Base-by-base conservation (phyloP, 2,113 vertebrate genomes). In the Sinocyclocheilus anshuiensis region DNA sequence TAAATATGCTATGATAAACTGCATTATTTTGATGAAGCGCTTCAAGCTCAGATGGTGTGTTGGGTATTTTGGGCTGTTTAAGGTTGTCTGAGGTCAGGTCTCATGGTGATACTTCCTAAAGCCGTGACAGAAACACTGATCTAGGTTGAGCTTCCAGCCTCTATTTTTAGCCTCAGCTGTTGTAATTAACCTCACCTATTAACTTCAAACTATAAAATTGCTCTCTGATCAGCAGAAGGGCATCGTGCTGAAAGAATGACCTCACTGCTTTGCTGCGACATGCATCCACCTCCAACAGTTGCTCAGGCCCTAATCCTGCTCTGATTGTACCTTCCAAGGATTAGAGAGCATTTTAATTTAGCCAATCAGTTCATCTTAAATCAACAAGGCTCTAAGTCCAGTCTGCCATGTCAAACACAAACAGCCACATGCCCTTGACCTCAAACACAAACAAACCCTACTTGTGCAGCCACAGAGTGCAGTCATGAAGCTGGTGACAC, bases 281-380 rank as follows among this genome's bases (percentile, higher is more conserved):
- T 7, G 11, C 74, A 76, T 76, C 74, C 42, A 12, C 24, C 50
- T 79, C 33, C 55, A 81, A 81, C 79, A 81, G 79, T 81, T 59
- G 63, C 57, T 65, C 78, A 4, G 53, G 33, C 82, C 48, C 42
- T 81, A 83, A 86, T 80, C 89, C 55, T 67, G 80, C 81, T 65
- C 72, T 22, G 65, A 81, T 86, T 65, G 13, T 24, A 10, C 57
- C 75, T 89, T 63, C 75, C 77, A 71, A 57, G 85, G 83, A 77
- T 87, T 89, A 89, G 74, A 85, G 84, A 67, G 48, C 85, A 83
- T 83, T 88, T 88, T 85, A 87, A 84, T 82, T 85, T 55, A 85
- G 81, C 81, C 74, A 90, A 91, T 90, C 88, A 72, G 65, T 80
- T 85, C 61, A 88, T 89, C 88, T 90, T 86, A 91, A 87, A 88